Conservation (phyloP, 2,797 vertebrate species). For the Apodemus agrarius region DNA sequence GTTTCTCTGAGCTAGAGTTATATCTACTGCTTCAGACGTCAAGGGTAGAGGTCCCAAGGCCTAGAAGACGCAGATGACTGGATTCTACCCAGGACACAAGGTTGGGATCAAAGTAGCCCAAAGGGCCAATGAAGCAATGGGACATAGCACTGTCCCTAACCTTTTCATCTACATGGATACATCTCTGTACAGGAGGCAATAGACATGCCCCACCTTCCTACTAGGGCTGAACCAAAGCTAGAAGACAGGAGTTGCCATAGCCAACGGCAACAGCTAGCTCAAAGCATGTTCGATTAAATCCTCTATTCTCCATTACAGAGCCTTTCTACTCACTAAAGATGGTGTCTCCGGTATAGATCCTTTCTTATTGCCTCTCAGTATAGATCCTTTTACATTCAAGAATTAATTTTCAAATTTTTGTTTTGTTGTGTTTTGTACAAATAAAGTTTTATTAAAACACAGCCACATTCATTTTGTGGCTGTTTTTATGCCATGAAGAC, state of each 20-base stretch:
- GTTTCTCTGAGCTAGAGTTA: neutral
- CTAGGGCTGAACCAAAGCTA: neutral
- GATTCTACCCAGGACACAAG: neutral
- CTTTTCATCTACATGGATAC: neutral
- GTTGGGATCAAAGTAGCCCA: neutral
- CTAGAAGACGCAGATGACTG: too few species aligned
- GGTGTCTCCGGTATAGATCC: neutral
- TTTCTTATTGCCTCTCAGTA: constrained; percentile 9
- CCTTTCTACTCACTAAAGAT: neutral
- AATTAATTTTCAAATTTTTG: neutral
- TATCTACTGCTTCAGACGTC: neutral
- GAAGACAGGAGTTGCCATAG: neutral
- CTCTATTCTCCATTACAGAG: neutral
- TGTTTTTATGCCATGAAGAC: too few species aligned
- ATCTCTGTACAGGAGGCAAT: constrained; percentile 9
- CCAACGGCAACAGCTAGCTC: neutral
- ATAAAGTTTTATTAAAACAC: too few species aligned
- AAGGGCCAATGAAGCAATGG: neutral
- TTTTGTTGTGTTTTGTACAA: too few species aligned
- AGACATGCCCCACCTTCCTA: neutral
- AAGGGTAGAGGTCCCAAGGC: neutral
- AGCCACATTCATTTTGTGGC: too few species aligned
- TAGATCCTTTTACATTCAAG: neutral
- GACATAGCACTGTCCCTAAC: neutral
- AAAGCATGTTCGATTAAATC: neutral